Evolutionary conservation across 2,888 invertebrate species (phyloP).

Genomic region (Pyralis farinalis): DNA sequence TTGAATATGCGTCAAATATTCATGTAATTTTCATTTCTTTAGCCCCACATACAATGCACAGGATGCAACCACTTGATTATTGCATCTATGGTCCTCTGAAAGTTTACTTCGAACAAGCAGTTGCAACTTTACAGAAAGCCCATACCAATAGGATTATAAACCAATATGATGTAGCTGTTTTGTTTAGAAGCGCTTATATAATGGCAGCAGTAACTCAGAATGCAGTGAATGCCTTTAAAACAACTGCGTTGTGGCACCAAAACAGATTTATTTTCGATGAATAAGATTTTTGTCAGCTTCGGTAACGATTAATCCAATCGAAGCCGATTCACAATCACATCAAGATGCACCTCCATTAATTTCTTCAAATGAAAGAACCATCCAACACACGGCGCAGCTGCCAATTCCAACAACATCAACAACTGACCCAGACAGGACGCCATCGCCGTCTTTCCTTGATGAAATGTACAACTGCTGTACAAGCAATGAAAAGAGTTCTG

Average conservation of each 20-base stretch:
- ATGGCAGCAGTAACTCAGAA: no score
- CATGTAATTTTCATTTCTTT: conserved; percentile 6
- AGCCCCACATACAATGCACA: conserved; percentile 2
- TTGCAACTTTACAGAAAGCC: background rate
- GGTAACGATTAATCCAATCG: no score
- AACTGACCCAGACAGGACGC: no score
- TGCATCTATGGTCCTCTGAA: conserved; percentile 1
- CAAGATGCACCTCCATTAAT: no score
- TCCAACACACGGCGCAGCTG: no score
- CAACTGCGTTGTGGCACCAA: background rate
- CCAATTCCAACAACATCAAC: no score
- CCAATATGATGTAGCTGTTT: background rate
- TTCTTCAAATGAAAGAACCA: no score
- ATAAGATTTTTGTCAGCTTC: conserved; percentile 1
- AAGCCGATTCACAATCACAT: no score
- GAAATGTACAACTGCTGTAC: no score
- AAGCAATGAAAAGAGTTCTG: no score
- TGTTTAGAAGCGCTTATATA: no score
- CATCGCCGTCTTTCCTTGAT: no score
- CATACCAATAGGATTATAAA: background rate
- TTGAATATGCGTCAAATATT: conserved; percentile 8
- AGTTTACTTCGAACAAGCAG: background rate
- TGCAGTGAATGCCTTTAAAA: conserved; percentile 3
- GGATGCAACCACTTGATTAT: conserved; percentile 7
- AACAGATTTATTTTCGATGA: conserved; percentile 2